phyloP scores from a whole-genome alignment of 2,888 invertebrate species.

The Plebejus melissa region DNA sequence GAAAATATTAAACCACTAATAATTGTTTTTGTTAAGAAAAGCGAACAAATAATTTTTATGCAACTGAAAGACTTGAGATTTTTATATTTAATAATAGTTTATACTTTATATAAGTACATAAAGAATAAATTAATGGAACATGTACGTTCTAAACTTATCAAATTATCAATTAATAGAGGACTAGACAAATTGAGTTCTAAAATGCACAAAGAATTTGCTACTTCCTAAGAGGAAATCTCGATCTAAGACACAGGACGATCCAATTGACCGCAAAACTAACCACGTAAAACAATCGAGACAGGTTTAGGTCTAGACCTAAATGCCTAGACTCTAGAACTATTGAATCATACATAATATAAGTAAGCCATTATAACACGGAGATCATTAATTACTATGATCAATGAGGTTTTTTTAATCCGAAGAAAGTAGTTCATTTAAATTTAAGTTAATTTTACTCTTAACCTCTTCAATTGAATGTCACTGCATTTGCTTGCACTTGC shows the following conservation, averaged over 20 bases:
- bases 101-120: background rate
- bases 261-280: constrained; percentile 20
- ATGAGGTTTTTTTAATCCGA: no score
- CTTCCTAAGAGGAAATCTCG: constrained; percentile 19
- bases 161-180: background rate
- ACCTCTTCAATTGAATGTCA: no score
- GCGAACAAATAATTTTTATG: background rate
- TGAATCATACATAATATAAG: background rate
- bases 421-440: no score
- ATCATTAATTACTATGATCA: background rate
- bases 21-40: background rate
- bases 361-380: background rate
- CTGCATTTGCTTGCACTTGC: no score
- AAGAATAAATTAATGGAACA: background rate
- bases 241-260: constrained; percentile 17
- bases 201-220: constrained; percentile 9
- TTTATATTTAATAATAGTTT: background rate
- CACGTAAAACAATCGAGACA: constrained; percentile 9
- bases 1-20: background rate
- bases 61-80: background rate
- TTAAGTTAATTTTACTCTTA: no score
- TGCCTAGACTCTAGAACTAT: background rate
- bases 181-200: background rate
- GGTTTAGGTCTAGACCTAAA: constrained; percentile 9
- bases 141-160: background rate